Percentiles rank a stretch among this genome's conserved stretches.
These are phyloP conservation scores for Drosophila kuntzei DNA, from an alignment of 2,888 invertebrate species.

Conservation along the genomic window DNA sequence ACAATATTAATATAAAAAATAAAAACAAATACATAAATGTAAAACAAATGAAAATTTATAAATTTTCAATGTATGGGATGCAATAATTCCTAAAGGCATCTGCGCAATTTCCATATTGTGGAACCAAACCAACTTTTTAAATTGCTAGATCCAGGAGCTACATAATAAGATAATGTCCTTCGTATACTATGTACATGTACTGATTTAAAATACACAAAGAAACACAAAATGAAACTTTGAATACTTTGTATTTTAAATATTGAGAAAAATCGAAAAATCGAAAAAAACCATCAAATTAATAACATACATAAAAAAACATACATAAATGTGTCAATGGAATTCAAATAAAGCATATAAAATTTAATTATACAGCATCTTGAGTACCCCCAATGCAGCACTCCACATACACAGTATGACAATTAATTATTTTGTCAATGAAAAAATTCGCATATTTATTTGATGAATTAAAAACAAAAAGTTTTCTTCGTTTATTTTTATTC, in stretches of 20 bases:
- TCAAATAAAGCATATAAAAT: conserved; percentile 73
- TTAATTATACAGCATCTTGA: conserved; percentile 15
- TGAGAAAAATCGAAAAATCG: conserved; percentile 39
- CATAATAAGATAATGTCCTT: conserved; percentile 74
- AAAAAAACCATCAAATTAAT: conserved; percentile 44
- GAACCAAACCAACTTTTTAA: conserved; percentile 42
- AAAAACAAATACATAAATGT: conserved; percentile 1
- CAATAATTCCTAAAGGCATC: conserved; percentile 40
- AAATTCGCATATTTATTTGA: neutral
- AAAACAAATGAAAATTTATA: conserved; percentile 10
- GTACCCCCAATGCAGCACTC: conserved; percentile 15
- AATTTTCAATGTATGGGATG: conserved; percentile 35
- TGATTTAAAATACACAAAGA: conserved; percentile 66
- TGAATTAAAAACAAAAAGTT: no score
- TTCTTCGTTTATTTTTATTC: no score
- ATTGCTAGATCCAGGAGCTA: conserved; percentile 72
- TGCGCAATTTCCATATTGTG: conserved; percentile 27
- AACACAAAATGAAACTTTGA: conserved; percentile 61
- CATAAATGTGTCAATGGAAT: conserved; percentile 82
- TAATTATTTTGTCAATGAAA: neutral
- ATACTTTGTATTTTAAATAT: conserved; percentile 78
- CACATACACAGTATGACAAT: neutral
- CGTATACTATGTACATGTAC: conserved; percentile 77
- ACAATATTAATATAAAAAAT: conserved; percentile 19
- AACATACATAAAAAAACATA: conserved; percentile 58